These are phyloP conservation scores for Meganola albula DNA, from an alignment of 2,888 invertebrate species.

Conservation along the genomic window DNA sequence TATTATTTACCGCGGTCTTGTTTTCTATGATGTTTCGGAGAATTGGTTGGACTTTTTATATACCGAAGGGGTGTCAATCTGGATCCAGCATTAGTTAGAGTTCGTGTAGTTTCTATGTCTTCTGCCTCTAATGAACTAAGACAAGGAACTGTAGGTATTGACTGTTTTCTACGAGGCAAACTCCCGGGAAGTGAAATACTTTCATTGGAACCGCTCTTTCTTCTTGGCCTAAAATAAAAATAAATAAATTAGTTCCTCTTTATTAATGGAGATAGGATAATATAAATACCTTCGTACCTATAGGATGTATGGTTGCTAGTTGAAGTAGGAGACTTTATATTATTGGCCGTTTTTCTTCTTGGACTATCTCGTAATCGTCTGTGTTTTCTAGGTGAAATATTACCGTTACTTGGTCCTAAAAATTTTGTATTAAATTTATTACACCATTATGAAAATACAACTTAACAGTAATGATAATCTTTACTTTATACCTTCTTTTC, in stretches of 20 bases:
- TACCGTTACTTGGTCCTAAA: constrained; percentile 62
- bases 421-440: neutral
- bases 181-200: constrained; percentile 81
- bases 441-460: neutral
- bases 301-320: constrained; percentile 61
- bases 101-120: constrained; percentile 67
- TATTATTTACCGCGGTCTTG: constrained; percentile 50
- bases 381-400: constrained; percentile 77
- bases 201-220: constrained; percentile 77
- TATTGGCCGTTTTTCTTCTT: constrained; percentile 79
- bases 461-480: neutral
- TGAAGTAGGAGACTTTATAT: constrained; percentile 74
- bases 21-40: constrained; percentile 72
- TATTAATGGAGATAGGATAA: neutral
- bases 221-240: constrained; percentile 49
- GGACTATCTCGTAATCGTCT: constrained; percentile 81
- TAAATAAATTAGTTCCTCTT: neutral
- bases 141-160: constrained; percentile 69
- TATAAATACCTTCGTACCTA: constrained; percentile 39
- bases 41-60: constrained; percentile 66
- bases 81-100: constrained; percentile 68
- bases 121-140: constrained; percentile 71
- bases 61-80: constrained; percentile 68
- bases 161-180: constrained; percentile 79
- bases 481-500: constrained; percentile 56